These are phyloP conservation scores for Euzophera pinguis DNA, from an alignment of 2,888 invertebrate genomes.

Conservation along the genomic window DNA sequence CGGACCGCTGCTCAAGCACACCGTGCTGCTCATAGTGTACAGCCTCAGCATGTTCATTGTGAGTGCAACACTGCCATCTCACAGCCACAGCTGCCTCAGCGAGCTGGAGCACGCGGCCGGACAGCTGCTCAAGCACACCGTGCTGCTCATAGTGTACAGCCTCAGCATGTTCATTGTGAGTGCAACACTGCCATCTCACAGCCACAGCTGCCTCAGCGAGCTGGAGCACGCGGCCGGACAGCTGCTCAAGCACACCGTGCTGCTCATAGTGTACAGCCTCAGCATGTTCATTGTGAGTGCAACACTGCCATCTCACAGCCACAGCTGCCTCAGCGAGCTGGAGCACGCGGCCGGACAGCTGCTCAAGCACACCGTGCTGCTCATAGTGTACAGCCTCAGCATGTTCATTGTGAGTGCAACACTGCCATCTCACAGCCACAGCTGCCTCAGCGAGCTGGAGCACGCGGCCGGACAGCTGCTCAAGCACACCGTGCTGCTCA, in stretches of 20 bases:
- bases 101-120: slow-evolving; percentile 59
- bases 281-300: slow-evolving; percentile 83
- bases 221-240: slow-evolving; percentile 52
- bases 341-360: slow-evolving; percentile 69
- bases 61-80: slow-evolving; percentile 62
- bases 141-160: slow-evolving; percentile 87
- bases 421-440: not conserved
- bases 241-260: slow-evolving; percentile 88
- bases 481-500: slow-evolving; percentile 89
- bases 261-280: slow-evolving; percentile 88
- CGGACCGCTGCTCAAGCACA: slow-evolving; percentile 88
- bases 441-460: too few species aligned
- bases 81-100: slow-evolving; percentile 50
- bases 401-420: slow-evolving; percentile 80
- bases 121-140: slow-evolving; percentile 89
- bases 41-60: slow-evolving; percentile 94
- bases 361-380: slow-evolving; percentile 88
- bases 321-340: too few species aligned
- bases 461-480: slow-evolving; percentile 76
- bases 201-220: slow-evolving; percentile 41
- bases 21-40: slow-evolving; percentile 88
- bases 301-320: not conserved
- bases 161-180: slow-evolving; percentile 94
- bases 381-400: slow-evolving; percentile 88
- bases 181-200: slow-evolving; percentile 42